phyloP scores from a whole-genome alignment of 2,888 invertebrate genomes.

The Odontothrips loti region DNA sequence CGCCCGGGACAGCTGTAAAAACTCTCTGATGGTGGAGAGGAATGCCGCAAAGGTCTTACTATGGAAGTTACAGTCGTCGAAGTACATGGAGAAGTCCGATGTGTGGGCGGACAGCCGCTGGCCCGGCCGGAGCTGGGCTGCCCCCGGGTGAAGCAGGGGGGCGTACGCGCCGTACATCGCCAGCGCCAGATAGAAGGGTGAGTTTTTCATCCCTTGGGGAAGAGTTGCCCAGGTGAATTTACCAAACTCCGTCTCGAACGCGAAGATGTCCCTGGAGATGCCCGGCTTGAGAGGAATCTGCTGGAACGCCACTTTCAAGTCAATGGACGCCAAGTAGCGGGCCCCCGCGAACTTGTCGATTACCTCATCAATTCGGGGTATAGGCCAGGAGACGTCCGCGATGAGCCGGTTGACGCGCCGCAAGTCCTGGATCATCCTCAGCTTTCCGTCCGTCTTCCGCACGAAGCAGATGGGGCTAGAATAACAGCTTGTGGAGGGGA shows the following conservation, averaged over 20 bases:
- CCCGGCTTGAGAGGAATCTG: background rate
- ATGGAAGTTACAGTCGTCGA: slow-evolving; percentile 8
- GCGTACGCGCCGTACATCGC: background rate
- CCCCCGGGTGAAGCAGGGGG: background rate
- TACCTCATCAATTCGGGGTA: background rate
- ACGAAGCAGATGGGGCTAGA: background rate
- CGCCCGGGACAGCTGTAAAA: background rate
- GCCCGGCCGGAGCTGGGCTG: background rate
- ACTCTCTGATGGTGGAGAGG: background rate
- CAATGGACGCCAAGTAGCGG: background rate
- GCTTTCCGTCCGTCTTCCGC: background rate
- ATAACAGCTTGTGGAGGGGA: background rate
- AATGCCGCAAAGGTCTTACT: background rate
- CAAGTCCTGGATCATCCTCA: background rate
- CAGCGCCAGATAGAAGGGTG: background rate
- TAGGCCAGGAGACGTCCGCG: background rate
- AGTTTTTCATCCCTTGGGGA: background rate
- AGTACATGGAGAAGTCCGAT: background rate
- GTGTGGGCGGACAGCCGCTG: background rate
- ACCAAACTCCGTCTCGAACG: background rate
- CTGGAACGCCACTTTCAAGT: background rate
- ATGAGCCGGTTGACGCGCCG: background rate
- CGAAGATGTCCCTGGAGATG: background rate
- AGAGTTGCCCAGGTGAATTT: background rate
- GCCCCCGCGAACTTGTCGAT: background rate